Conservation (phyloP, 2,888 invertebrate genomes). For the Choristoneura rosaceana region DNA sequence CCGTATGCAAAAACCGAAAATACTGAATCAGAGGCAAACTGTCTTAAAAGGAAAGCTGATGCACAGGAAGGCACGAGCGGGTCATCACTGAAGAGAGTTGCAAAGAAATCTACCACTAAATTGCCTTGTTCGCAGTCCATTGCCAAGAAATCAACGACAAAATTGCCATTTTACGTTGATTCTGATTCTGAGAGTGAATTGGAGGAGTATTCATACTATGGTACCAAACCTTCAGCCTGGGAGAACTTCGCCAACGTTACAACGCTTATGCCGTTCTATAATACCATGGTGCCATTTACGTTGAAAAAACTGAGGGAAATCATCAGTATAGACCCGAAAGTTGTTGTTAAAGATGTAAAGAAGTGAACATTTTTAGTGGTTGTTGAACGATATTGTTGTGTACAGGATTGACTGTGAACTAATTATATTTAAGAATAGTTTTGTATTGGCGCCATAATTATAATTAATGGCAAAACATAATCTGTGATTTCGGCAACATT, state of each 20-base stretch:
- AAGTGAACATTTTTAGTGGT: slow-evolving; percentile 34
- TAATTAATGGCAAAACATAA: slow-evolving; percentile 23
- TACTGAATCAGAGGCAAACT: slow-evolving; percentile 37
- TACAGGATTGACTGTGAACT: slow-evolving; percentile 29
- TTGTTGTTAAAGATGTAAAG: slow-evolving; percentile 71
- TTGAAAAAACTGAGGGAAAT: slow-evolving; percentile 81
- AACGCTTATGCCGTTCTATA: slow-evolving; percentile 82
- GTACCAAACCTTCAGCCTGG: slow-evolving; percentile 65
- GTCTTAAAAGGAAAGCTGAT: slow-evolving; percentile 44
- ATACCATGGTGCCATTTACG: slow-evolving; percentile 74
- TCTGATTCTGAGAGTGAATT: slow-evolving; percentile 45
- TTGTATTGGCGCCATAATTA: slow-evolving; percentile 25
- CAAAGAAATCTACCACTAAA: slow-evolving; percentile 70
- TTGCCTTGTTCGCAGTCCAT: slow-evolving; percentile 56
- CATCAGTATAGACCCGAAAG: slow-evolving; percentile 79
- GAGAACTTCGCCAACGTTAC: slow-evolving; percentile 73
- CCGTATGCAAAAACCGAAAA: slow-evolving; percentile 19
- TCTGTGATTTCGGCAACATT: slow-evolving; percentile 40
- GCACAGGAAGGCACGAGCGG: slow-evolving; percentile 9
- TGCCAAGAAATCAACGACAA: slow-evolving; percentile 83
- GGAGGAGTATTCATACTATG: slow-evolving; percentile 81
- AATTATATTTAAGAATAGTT: slow-evolving; percentile 25
- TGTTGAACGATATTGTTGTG: not conserved
- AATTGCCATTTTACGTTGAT: slow-evolving; percentile 55
- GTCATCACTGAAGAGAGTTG: slow-evolving; percentile 52